Evolutionary conservation across 1,140 invertebrate species (phyloP).

Genomic region (Oncopeltus fasciatus): DNA sequence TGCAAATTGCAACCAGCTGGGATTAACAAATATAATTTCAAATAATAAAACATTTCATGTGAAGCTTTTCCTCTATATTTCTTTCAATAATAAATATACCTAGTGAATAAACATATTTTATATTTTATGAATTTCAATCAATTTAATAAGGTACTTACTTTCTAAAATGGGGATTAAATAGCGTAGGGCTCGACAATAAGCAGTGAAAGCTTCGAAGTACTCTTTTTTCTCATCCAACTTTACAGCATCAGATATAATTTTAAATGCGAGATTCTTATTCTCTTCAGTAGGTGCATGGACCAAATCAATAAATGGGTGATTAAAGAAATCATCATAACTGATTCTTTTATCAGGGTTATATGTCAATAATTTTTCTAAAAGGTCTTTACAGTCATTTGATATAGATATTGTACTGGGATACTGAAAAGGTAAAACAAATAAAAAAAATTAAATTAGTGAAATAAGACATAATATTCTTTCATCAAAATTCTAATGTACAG

Average conservation of each 20-base stretch:
- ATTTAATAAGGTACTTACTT: too few species aligned
- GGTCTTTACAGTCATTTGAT: constrained; percentile 44
- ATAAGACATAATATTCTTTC: too few species aligned
- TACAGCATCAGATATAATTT: constrained; percentile 47
- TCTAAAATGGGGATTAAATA: constrained; percentile 57
- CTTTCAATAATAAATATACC: too few species aligned
- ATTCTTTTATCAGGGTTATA: constrained; percentile 61
- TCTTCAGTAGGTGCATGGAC: constrained; percentile 58
- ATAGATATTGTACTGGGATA: constrained; percentile 13
- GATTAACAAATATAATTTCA: too few species aligned
- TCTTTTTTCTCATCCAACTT: constrained; percentile 43
- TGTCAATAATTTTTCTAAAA: constrained; percentile 51
- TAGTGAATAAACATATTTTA: too few species aligned
- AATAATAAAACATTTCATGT: too few species aligned
- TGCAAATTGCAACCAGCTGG: too few species aligned
- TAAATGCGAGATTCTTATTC: constrained; percentile 52
- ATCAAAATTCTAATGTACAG: too few species aligned
- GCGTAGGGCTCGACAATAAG: constrained; percentile 53
- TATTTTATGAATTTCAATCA: too few species aligned
- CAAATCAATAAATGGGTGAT: constrained; percentile 69
- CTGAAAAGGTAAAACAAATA: neutral
- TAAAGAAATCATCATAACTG: constrained; percentile 69
- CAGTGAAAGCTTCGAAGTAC: constrained; percentile 45
- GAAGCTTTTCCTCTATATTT: too few species aligned
- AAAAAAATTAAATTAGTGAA: too few species aligned